Evolutionary conservation across 2,888 invertebrate genomes (phyloP).

Genomic region (Lithophane semibrunnea): DNA sequence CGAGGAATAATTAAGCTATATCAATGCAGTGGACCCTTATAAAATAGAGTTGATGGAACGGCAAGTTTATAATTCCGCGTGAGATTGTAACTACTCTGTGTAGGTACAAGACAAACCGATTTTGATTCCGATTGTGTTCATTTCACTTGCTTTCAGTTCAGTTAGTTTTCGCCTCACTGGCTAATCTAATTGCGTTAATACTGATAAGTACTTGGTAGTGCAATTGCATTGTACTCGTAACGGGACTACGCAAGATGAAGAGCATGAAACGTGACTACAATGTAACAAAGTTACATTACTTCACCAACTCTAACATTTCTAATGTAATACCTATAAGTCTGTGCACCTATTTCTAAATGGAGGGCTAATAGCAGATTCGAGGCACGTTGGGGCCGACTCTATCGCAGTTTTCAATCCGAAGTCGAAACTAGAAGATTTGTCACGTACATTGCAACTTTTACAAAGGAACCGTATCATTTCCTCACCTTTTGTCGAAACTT

Average conservation of each 20-base stretch:
- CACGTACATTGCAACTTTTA: conserved; percentile 89
- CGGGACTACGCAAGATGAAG: conserved; percentile 70
- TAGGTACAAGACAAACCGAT: conserved; percentile 59
- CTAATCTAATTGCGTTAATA: conserved; percentile 71
- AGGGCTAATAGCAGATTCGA: conserved; percentile 83
- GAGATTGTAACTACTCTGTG: conserved; percentile 45
- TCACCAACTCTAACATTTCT: conserved; percentile 71
- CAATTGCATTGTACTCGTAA: conserved; percentile 74
- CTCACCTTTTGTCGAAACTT: conserved; percentile 82
- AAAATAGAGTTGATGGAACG: conserved; percentile 57
- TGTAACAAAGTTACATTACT: conserved; percentile 73
- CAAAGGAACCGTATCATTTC: conserved; percentile 87
- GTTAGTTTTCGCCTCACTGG: conserved; percentile 66
- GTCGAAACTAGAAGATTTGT: conserved; percentile 89
- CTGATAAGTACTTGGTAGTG: conserved; percentile 69
- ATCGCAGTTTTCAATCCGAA: conserved; percentile 90
- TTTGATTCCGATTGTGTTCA: conserved; percentile 70
- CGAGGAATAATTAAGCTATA: conserved; percentile 57
- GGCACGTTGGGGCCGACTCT: conserved; percentile 86
- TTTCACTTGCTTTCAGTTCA: conserved; percentile 67
- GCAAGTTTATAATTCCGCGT: conserved; percentile 45
- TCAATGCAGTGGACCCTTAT: conserved; percentile 61
- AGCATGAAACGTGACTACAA: conserved; percentile 77
- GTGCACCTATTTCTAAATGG: conserved; percentile 84
- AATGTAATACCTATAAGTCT: conserved; percentile 81